Percentiles rank a stretch among this genome's conserved stretches.
phyloP scores from a whole-genome alignment of 2,888 invertebrate genomes.

The Pedicia rivosa region DNA sequence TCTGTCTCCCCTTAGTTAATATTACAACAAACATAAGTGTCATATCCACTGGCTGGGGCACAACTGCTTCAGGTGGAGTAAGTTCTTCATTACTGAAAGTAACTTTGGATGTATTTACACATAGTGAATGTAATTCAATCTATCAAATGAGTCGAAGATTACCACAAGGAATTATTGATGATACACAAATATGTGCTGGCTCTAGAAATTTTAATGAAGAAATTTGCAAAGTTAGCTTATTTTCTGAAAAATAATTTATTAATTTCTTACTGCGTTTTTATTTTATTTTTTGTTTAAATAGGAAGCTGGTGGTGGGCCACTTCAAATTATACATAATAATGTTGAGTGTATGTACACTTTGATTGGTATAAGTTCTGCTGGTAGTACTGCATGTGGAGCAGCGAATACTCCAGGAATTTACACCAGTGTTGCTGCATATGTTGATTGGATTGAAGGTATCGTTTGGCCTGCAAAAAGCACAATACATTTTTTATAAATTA shows the following conservation, averaged over 20 bases:
- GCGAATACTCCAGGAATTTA: constrained; percentile 36
- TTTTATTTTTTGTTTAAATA: too few species aligned
- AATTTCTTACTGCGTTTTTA: too few species aligned
- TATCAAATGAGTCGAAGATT: background rate
- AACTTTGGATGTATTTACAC: constrained; percentile 20
- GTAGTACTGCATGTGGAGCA: constrained; percentile 24
- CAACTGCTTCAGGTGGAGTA: constrained; percentile 24
- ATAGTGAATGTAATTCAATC: constrained; percentile 3
- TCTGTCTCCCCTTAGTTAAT: constrained; percentile 23
- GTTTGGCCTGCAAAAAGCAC: constrained; percentile 31
- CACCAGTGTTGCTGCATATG: constrained; percentile 32
- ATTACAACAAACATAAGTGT: constrained; percentile 18
- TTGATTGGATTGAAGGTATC: constrained; percentile 36
- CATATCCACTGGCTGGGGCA: constrained; percentile 33
- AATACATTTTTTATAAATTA: too few species aligned
- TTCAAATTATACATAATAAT: constrained; percentile 20
- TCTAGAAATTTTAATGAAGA: constrained; percentile 5
- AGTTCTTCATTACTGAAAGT: constrained; percentile 34
- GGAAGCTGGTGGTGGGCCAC: constrained; percentile 44
- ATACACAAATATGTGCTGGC: constrained; percentile 10
- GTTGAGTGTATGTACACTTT: constrained; percentile 26
- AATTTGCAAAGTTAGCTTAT: too few species aligned
- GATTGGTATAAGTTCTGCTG: constrained; percentile 30
- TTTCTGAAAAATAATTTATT: too few species aligned
- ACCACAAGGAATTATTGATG: constrained; percentile 6